A percentile compares a stretch with the other conserved stretches of the same genome.
phyloP scores from a whole-genome alignment of 2,888 invertebrate species.

The Rutpela maculata region DNA sequence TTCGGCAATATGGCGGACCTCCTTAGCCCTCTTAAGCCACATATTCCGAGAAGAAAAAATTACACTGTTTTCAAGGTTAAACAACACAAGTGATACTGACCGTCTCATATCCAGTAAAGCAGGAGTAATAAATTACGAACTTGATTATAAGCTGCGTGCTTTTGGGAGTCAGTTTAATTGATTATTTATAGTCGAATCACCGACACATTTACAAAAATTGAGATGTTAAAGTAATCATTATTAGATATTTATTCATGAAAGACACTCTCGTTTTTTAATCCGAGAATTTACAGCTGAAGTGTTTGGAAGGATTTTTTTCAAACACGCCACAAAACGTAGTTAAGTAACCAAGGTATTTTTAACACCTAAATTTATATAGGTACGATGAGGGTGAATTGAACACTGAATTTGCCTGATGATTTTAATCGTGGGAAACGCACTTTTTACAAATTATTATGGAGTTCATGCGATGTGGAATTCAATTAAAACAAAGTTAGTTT shows the following conservation, averaged over 20 bases:
- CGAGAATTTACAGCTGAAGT: background rate
- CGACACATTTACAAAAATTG: constrained; percentile 6
- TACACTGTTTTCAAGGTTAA: constrained; percentile 21
- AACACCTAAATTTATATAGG: background rate
- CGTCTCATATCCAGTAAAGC: constrained; percentile 16
- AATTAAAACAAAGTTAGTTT: too few species aligned
- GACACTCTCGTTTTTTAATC: background rate
- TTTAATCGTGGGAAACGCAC: too few species aligned
- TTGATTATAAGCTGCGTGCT: constrained; percentile 1
- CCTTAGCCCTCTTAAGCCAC: too few species aligned
- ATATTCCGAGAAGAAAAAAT: constrained; percentile 25
- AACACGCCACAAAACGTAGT: background rate
- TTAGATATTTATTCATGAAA: background rate
- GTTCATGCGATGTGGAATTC: too few species aligned
- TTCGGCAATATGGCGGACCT: too few species aligned
- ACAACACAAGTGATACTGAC: constrained; percentile 27
- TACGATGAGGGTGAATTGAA: background rate
- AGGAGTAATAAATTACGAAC: constrained; percentile 13
- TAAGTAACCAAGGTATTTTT: background rate
- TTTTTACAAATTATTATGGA: too few species aligned
- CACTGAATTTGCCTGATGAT: too few species aligned
- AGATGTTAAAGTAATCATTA: constrained; percentile 7
- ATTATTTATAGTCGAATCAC: background rate
- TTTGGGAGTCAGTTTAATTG: constrained; percentile 15
- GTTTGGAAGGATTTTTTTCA: background rate